Conservation (phyloP, 2,888 invertebrate genomes). For the Podotricha telesiphe region DNA sequence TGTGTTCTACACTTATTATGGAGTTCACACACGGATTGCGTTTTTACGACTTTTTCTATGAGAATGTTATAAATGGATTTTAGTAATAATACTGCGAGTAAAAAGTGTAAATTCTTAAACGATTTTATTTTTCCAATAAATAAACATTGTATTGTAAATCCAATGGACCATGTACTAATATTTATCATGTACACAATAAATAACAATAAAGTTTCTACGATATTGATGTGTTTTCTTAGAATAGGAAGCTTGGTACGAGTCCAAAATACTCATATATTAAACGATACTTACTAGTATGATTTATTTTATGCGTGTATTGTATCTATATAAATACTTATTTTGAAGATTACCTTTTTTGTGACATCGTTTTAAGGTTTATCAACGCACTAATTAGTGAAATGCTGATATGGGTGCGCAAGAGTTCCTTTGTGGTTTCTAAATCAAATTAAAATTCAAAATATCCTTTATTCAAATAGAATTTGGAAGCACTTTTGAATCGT, state of each 20-base stretch:
- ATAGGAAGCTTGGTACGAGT: conserved; percentile 25
- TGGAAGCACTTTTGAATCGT: too few species aligned
- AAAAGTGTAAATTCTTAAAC: not conserved
- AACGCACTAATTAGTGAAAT: too few species aligned
- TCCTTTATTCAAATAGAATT: too few species aligned
- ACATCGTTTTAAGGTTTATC: too few species aligned
- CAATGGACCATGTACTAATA: not conserved
- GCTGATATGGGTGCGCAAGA: too few species aligned
- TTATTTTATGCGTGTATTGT: conserved; percentile 3
- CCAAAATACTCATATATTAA: conserved; percentile 26
- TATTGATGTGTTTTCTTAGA: conserved; percentile 23
- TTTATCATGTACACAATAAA: conserved; percentile 19
- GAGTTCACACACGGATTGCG: conserved; percentile 37
- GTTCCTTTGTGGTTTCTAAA: too few species aligned
- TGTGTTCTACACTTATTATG: conserved; percentile 32
- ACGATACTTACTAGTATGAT: conserved; percentile 3
- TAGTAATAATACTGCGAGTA: too few species aligned
- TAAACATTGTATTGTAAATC: not conserved
- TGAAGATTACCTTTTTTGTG: not conserved
- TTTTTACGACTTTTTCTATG: conserved; percentile 13
- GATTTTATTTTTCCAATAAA: not conserved
- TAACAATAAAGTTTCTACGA: conserved; percentile 15
- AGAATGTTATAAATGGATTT: too few species aligned
- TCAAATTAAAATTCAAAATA: too few species aligned
- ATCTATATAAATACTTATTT: not conserved